Evolutionary conservation across 2,797 vertebrate species (phyloP), one percentile per base, ranked within the genome.

Genomic region (Spinus pinus): DNA sequence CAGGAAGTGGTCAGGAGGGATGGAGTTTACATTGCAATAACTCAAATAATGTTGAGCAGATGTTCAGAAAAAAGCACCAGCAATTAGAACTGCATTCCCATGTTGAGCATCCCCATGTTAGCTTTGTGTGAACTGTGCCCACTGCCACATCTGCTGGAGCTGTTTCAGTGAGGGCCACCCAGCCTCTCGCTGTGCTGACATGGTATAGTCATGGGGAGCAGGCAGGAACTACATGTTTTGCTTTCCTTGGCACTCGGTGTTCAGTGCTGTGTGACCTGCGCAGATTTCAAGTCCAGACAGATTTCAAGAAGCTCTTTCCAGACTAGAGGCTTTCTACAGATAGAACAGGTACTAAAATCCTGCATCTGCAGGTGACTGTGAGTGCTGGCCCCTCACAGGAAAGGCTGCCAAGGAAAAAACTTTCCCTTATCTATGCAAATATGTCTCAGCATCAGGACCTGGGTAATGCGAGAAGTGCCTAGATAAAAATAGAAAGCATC

Each of bases 1-100:
- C 67, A 41, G 58, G 44, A 89, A 65, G 69, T 56, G 70, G 31
- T 57, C 83, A 42, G 79, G 51, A 90, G 50, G 49, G 86, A 93
- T 67, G 39, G 79, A 95, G 67, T 81, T 83, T 71, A 82, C 94
- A 46, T 31, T 53, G 39, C 46, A 80, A 79, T 28, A 69, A 93
- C 94, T 72, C 31, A 91, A 93, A 20, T 92, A 97, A 62, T 71
- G 77, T 51, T 51, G 30, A 58, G 20, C 77, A 95, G 93, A 84
- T 67, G 77, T 9, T 51, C 0, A 30, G 42, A 78, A 78, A 28
- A 28, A 27, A 31, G 2, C 58, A 41, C 22, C 64, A 80, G 28
- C 54, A 67, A 22, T 56, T 12, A 31, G 27, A 51, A 65, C 10
- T 44, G 18, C 19, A 4, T 51, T 47, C 46, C n/a, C 3, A 1